Percentiles rank a stretch among this genome's conserved stretches.
Evolutionary conservation across 2,888 invertebrate genomes (phyloP).

Genomic region (Pristionchus exspectatus): DNA sequence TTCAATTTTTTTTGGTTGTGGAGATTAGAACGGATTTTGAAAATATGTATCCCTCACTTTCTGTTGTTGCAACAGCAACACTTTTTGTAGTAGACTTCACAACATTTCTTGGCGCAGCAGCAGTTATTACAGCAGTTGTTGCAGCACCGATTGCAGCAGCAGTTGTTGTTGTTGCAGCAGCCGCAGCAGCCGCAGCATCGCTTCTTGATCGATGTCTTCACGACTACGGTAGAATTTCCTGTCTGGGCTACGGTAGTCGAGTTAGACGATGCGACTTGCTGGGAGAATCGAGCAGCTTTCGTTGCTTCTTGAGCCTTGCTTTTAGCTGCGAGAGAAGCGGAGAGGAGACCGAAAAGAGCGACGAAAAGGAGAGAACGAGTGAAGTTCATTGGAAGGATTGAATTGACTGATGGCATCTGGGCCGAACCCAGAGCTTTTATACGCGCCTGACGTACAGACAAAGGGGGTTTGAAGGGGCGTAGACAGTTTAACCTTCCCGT

Average conservation of each 20-base stretch:
- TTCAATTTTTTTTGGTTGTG: not conserved
- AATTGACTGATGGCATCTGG: not conserved
- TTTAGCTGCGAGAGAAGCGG: conserved; percentile 1
- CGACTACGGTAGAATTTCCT: not conserved
- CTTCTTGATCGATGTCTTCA: not conserved
- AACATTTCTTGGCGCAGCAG: conserved; percentile 27
- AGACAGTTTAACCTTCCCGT: not conserved
- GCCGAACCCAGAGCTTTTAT: too few relatives aligned
- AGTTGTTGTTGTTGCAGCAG: conserved; percentile 27
- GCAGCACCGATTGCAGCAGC: conserved; percentile 34
- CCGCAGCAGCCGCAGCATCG: conserved; percentile 34
- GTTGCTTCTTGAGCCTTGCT: not conserved
- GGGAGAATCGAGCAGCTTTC: not conserved
- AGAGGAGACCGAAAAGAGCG: not conserved
- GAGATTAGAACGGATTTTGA: not conserved
- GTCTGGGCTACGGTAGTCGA: conserved; percentile 22
- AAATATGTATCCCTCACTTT: not conserved
- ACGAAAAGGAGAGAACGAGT: conserved; percentile 9
- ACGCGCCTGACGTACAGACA: not conserved
- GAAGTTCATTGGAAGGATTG: conserved; percentile 1
- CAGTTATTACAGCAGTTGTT: conserved; percentile 13
- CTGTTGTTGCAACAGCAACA: conserved; percentile 40
- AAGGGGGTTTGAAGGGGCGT: not conserved
- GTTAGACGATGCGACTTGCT: conserved; percentile 2
- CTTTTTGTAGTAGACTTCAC: conserved; percentile 47